phyloP scores from a whole-genome alignment of 1,140 invertebrate genomes.

The Ceratina japonica region DNA sequence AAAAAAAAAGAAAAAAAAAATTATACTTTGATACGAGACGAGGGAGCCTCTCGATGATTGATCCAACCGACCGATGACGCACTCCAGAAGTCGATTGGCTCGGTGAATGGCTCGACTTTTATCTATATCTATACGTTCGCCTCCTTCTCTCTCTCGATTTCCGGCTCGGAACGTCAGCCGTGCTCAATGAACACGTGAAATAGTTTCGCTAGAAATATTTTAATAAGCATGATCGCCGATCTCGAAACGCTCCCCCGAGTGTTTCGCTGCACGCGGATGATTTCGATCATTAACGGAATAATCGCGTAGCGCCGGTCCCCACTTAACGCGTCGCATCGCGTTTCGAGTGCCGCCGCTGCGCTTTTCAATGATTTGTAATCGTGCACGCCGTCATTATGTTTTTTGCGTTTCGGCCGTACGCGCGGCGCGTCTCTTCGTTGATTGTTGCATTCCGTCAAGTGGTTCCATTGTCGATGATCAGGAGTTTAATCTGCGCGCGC shows the following conservation, averaged over 20 bases:
- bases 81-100: background rate
- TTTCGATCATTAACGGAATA: constrained; percentile 32
- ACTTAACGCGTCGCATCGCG: constrained; percentile 3
- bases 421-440: background rate
- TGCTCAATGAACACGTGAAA: background rate
- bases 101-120: constrained; percentile 10
- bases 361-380: constrained; percentile 27
- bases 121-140: background rate
- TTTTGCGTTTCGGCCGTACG: background rate
- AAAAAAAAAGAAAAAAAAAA: background rate
- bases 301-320: background rate
- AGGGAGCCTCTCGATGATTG: background rate
- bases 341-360: background rate
- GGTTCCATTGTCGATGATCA: background rate
- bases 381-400: background rate
- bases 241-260: background rate
- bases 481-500: background rate
- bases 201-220: background rate
- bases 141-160: background rate
- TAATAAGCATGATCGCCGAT: background rate
- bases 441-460: no score
- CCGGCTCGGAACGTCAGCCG: background rate
- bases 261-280: background rate
- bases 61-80: constrained; percentile 1
- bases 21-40: constrained; percentile 28